phyloP scores from a whole-genome alignment of 1,140 invertebrate genomes.

The Drosophila nebulosa region DNA sequence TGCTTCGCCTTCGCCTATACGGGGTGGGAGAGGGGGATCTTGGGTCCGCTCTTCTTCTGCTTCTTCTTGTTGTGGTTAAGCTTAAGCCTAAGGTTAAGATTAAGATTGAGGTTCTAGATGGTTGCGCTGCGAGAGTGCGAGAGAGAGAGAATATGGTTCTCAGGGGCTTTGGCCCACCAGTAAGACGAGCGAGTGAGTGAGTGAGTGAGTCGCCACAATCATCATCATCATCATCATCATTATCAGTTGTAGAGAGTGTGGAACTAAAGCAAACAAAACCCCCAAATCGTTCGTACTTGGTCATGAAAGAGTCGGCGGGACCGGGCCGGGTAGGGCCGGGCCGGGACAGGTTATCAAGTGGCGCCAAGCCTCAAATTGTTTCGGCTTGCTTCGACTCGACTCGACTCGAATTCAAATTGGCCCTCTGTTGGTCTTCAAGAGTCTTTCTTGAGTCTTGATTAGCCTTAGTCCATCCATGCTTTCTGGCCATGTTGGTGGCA shows the following conservation, averaged over 20 bases:
- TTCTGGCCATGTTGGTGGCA: slow-evolving; percentile 75
- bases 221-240: slow-evolving; percentile 77
- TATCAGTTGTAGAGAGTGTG: slow-evolving; percentile 30
- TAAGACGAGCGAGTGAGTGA: slow-evolving; percentile 1
- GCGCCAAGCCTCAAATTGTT: slow-evolving; percentile 79
- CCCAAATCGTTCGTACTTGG: slow-evolving; percentile 27
- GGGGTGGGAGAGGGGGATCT: too few relatives aligned
- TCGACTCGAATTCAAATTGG: slow-evolving; percentile 70
- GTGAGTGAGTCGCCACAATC: slow-evolving; percentile 54
- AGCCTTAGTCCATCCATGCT: slow-evolving; percentile 57
- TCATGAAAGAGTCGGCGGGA: slow-evolving; percentile 21
- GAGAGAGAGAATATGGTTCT: neutral
- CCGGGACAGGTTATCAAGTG: slow-evolving; percentile 75
- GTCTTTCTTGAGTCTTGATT: slow-evolving; percentile 34
- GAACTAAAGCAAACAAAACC: slow-evolving; percentile 66
- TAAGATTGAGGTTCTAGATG: neutral
- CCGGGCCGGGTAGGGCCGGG: too few relatives aligned
- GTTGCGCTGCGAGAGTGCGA: neutral
- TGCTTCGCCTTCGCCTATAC: neutral
- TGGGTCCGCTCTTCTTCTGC: neutral
- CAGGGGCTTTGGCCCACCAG: slow-evolving; percentile 22
- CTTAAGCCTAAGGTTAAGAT: slow-evolving; percentile 1
- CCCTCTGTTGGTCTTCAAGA: slow-evolving; percentile 11
- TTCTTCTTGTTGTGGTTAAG: slow-evolving; percentile 12
- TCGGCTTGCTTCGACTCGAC: slow-evolving; percentile 28